Evolutionary conservation across 2,113 vertebrate species (phyloP), one percentile per base, ranked within the genome.

Genomic region (Pluvianellus socialis): DNA sequence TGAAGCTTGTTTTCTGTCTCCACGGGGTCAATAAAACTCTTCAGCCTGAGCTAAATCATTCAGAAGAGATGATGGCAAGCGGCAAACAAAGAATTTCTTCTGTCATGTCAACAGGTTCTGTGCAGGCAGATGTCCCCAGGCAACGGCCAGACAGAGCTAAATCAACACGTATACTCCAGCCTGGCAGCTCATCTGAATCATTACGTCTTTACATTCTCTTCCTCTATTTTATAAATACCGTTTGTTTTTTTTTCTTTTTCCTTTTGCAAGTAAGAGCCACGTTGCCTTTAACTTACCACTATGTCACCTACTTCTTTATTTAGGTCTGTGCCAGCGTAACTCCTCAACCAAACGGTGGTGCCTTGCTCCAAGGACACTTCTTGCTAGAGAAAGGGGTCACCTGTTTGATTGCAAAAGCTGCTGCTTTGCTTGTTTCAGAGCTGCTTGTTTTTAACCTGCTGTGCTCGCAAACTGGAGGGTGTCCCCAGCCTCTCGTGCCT

Each of bases 191-290:
- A 12, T 76, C 70, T 71, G 73, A 91, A 76, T 72, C 47, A 19
- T 90, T 82, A 61, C 13, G 22, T 74, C 88, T 87, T 92, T 86
- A 20, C 79, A n/a, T 45, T 77, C 62, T 73, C 82, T 96, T 97
- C 95, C 94, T 96, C 91, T 94, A 90, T 88, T 96, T 95, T 94
- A 94, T 95, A 97, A 95, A 94, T 84, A 93, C 87, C 62, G 17
- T 68, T 87, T 73, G 42, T 4, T 38, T 19, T 56, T 56, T 74
- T 91, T 75, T 13, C 44, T 90, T 93, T 63, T 63, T 71, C 67
- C 66, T 94, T 91, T 86, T 76, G 77, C 77, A 91, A 89, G n/a
- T 17, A 56, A 88, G 45, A 86, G 23, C 47, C 33, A 9, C 3
- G n/a, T 44, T 83, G 85, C 72, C 44, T 92, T 87, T 62, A 17